Evolutionary conservation across 2,113 vertebrate genomes (phyloP).

Genomic region (Steatornis caripensis): DNA sequence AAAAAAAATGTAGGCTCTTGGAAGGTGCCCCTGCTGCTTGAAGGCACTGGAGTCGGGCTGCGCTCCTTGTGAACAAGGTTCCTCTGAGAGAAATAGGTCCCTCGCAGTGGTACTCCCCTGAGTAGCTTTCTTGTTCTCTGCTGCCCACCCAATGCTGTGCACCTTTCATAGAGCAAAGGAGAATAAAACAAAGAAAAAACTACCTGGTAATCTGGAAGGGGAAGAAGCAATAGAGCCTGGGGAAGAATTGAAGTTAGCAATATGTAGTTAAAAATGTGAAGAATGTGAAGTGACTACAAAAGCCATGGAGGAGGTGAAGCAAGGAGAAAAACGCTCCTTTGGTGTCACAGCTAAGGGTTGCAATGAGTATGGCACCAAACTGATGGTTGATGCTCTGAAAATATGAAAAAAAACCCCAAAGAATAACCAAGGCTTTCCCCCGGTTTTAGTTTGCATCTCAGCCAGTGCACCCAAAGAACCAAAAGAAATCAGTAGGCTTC

Average conservation of each 20-base stretch:
- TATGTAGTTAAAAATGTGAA: background rate
- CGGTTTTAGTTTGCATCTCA: background rate
- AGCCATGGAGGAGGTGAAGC: background rate
- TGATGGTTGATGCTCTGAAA: background rate
- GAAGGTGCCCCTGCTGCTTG: background rate
- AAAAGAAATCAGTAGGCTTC: background rate
- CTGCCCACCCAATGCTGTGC: background rate
- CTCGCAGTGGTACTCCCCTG: background rate
- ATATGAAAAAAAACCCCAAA: accelerated
- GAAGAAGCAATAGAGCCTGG: background rate
- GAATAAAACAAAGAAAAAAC: background rate
- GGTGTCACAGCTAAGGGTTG: background rate
- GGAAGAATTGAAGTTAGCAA: background rate
- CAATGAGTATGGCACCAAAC: accelerated
- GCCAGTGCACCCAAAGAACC: no score
- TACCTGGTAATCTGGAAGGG: background rate
- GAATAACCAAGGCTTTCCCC: background rate
- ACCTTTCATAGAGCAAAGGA: background rate
- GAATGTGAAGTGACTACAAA: background rate
- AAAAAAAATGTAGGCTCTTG: background rate
- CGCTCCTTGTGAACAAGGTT: background rate
- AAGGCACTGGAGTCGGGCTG: background rate
- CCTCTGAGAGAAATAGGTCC: background rate
- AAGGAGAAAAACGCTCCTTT: background rate
- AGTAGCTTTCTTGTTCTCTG: background rate